phyloP scores from a whole-genome alignment of 2,797 vertebrate species.

The Pipistrellus kuhlii region DNA sequence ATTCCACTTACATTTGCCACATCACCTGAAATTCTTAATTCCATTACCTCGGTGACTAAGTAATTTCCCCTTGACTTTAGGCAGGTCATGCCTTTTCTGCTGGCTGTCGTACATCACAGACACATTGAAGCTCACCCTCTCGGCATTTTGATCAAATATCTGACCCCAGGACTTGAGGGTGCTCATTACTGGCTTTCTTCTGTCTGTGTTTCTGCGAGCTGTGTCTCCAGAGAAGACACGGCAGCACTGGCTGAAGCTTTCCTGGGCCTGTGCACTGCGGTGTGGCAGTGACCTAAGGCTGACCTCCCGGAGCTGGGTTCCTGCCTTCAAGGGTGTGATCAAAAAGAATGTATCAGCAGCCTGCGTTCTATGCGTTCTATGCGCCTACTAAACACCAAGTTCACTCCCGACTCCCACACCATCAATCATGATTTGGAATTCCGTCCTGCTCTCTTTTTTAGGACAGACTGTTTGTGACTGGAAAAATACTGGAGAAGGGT shows the following conservation, averaged over 20 bases:
- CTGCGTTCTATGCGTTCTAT: no score
- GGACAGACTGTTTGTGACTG: not conserved
- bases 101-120: rapidly evolving
- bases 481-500: not conserved
- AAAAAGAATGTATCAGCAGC: not conserved
- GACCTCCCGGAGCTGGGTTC: not conserved
- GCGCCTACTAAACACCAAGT: not conserved
- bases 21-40: not conserved
- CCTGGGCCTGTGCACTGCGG: not conserved
- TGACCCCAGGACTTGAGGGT: not conserved
- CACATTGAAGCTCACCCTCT: no score
- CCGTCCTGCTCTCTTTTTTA: not conserved
- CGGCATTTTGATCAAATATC: not conserved
- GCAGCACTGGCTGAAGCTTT: not conserved
- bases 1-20: not conserved
- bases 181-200: not conserved
- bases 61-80: not conserved
- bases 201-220: not conserved
- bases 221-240: not conserved
- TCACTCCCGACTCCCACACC: not conserved
- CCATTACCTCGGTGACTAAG: not conserved
- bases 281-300: not conserved
- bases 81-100: not conserved
- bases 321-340: not conserved
- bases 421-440: not conserved